phyloP scores from a whole-genome alignment of 1,140 invertebrate genomes.

The Drosophila lacteicornis region DNA sequence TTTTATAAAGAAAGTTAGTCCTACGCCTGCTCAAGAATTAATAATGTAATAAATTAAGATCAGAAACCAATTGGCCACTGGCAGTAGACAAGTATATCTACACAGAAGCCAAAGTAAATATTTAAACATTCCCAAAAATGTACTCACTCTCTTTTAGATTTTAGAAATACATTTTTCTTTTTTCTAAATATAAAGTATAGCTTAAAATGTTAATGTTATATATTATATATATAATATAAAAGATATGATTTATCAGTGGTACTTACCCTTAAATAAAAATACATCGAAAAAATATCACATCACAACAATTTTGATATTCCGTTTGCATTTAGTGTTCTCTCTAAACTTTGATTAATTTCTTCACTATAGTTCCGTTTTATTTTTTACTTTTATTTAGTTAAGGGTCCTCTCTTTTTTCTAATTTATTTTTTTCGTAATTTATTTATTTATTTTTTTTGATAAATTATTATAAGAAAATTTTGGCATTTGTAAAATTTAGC shows the following conservation, averaged over 20 bases:
- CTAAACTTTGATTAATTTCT: conserved; percentile 39
- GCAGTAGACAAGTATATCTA: too few species aligned
- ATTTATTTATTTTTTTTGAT: conserved; percentile 44
- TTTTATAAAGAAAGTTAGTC: too few species aligned
- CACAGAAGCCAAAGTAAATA: too few species aligned
- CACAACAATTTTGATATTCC: conserved; percentile 76
- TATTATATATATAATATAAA: too few species aligned
- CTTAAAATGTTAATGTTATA: too few species aligned
- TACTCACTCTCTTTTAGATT: not conserved
- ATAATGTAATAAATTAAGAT: too few species aligned
- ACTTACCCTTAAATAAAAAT: conserved; percentile 77
- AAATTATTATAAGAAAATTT: conserved; percentile 78
- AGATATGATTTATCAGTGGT: not conserved
- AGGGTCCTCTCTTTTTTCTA: conserved; percentile 36
- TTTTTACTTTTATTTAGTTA: conserved; percentile 7
- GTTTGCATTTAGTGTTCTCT: conserved; percentile 55
- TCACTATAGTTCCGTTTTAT: conserved; percentile 40
- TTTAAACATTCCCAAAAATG: too few species aligned
- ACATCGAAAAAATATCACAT: conserved; percentile 82
- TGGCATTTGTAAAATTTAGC: conserved; percentile 74
- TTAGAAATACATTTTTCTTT: too few species aligned
- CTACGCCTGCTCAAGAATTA: too few species aligned
- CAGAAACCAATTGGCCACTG: too few species aligned
- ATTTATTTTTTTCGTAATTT: conserved; percentile 34
- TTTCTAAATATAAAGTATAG: too few species aligned